These are phyloP conservation scores for Oreohelix idahoensis DNA, from an alignment of 1,140 invertebrate genomes.

Conservation along the genomic window DNA sequence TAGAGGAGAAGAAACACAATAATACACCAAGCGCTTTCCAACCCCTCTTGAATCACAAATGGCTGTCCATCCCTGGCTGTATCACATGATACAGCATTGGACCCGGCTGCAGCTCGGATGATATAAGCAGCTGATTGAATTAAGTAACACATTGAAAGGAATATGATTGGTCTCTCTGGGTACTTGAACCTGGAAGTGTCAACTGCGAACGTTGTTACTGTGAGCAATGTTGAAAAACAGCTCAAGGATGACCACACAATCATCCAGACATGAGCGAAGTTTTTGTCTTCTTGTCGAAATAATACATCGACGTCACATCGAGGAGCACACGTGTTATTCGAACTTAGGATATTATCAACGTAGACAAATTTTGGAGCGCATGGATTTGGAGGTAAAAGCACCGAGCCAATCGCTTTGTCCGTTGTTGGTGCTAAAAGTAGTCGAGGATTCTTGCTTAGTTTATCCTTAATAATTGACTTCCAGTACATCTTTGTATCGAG, in stretches of 20 bases:
- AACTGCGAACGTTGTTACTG: slow-evolving; percentile 74
- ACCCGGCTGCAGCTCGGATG: slow-evolving; percentile 85
- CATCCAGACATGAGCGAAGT: slow-evolving; percentile 77
- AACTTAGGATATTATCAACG: slow-evolving; percentile 59
- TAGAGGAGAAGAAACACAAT: slow-evolving; percentile 91
- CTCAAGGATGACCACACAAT: slow-evolving; percentile 76
- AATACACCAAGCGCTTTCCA: slow-evolving; percentile 86
- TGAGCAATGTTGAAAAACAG: slow-evolving; percentile 70
- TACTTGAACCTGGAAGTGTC: slow-evolving; percentile 91
- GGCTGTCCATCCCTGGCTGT: slow-evolving; percentile 57
- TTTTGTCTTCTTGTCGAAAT: slow-evolving; percentile 73
- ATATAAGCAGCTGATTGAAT: slow-evolving; percentile 96
- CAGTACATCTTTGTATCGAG: slow-evolving; percentile 43
- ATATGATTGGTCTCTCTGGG: slow-evolving; percentile 98
- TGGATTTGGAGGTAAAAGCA: background rate
- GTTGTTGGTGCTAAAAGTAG: background rate
- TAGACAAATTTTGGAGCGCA: slow-evolving; percentile 67
- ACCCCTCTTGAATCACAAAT: slow-evolving; percentile 79
- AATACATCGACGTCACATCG: slow-evolving; percentile 68
- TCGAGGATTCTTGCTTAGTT: background rate
- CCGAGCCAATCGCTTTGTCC: background rate
- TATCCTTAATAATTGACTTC: slow-evolving; percentile 29
- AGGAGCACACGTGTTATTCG: slow-evolving; percentile 69
- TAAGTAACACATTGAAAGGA: slow-evolving; percentile 96
- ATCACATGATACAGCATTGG: slow-evolving; percentile 88